Conservation (phyloP, 1,140 invertebrate species). For the Linepithema humile region DNA sequence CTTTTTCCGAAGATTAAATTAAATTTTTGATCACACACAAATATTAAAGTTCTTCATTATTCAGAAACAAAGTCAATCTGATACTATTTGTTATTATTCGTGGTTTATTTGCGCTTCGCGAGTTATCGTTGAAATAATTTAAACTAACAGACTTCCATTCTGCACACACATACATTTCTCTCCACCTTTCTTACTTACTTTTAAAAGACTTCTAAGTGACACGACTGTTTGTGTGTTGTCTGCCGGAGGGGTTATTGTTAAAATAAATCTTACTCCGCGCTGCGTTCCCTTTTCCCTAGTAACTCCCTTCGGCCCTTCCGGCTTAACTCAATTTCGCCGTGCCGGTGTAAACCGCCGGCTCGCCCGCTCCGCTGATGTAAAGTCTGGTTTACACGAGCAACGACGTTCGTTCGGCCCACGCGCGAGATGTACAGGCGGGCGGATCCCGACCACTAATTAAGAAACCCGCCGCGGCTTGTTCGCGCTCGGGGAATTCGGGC, state of each 20-base stretch:
- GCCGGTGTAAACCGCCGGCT: slow-evolving; percentile 23
- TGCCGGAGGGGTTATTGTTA: slow-evolving; percentile 19
- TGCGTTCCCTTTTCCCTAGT: no score
- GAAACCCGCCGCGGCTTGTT: slow-evolving; percentile 36
- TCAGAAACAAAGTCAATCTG: background rate
- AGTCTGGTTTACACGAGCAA: slow-evolving; percentile 48
- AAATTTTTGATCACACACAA: background rate
- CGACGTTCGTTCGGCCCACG: slow-evolving; percentile 5
- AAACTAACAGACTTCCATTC: background rate
- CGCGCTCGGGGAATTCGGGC: slow-evolving; percentile 45
- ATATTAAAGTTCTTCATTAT: background rate
- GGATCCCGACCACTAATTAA: slow-evolving; percentile 52
- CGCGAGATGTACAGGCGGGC: slow-evolving; percentile 29
- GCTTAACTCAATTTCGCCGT: slow-evolving; percentile 42
- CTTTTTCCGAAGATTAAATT: background rate
- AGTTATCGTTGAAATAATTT: background rate
- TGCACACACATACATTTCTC: background rate
- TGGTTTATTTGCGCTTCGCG: background rate
- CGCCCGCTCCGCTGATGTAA: slow-evolving; percentile 52
- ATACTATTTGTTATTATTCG: background rate
- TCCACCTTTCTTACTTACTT: background rate
- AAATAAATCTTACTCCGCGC: slow-evolving; percentile 33
- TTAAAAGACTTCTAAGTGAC: background rate
- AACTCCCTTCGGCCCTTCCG: slow-evolving; percentile 1
- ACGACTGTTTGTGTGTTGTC: background rate